Evolutionary conservation across 2,797 vertebrate genomes (phyloP).

Genomic region (Halcyon chelicuti): DNA sequence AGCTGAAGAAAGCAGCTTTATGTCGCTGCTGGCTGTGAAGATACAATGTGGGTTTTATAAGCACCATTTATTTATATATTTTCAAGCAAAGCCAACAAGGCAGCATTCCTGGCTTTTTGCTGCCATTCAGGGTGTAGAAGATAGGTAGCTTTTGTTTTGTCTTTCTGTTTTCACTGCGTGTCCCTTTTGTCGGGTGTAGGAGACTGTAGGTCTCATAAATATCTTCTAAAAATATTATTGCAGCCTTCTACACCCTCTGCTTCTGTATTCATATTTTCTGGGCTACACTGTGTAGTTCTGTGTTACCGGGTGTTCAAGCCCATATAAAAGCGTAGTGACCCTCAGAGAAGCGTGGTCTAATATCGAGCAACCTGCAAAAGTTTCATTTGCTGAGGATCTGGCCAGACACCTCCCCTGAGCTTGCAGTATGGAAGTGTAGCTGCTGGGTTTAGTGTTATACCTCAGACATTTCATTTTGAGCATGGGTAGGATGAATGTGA

Average conservation of each 20-base stretch:
- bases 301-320: neutral
- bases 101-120: neutral
- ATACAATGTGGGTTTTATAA: constrained; percentile 24
- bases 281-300: accelerated
- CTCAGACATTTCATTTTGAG: neutral
- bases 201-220: neutral
- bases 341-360: neutral
- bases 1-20: constrained; percentile 61
- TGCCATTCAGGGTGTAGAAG: accelerated
- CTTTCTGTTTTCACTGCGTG: neutral
- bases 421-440: accelerated
- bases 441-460: accelerated
- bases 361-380: accelerated
- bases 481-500: accelerated
- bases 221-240: neutral
- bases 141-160: neutral
- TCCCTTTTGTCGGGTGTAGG: neutral
- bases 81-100: neutral
- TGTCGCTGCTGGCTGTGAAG: constrained; percentile 53
- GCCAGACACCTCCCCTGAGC: neutral
- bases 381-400: neutral
- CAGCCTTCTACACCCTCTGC: neutral
- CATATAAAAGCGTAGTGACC: accelerated
- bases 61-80: neutral
- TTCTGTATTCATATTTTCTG: accelerated